Percentiles rank a stretch among this genome's conserved stretches.
Conservation (phyloP, 2,888 invertebrate species). For the Euzophera pinguis region DNA sequence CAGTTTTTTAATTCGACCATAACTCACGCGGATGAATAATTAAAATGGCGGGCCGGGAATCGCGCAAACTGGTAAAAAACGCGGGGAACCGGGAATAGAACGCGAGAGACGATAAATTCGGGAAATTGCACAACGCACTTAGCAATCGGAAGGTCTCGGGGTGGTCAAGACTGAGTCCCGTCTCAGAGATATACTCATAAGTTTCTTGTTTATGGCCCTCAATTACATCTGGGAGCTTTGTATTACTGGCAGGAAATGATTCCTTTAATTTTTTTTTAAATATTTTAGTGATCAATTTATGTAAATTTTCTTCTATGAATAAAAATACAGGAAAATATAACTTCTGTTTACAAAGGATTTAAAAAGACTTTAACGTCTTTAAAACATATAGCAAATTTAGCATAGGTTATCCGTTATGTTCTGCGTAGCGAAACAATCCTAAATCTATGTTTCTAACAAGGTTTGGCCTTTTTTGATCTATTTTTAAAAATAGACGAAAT, state of each 20-base stretch:
- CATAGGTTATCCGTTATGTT: too few relatives aligned
- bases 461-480: too few relatives aligned
- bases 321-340: too few relatives aligned
- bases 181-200: slow-evolving; percentile 7
- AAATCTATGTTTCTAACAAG: too few relatives aligned
- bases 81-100: slow-evolving; percentile 35
- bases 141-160: slow-evolving; percentile 48
- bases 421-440: too few relatives aligned
- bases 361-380: too few relatives aligned
- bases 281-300: neutral
- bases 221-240: slow-evolving; percentile 7
- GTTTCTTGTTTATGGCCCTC: slow-evolving; percentile 8
- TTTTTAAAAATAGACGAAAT: too few relatives aligned
- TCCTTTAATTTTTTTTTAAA: neutral
- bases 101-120: slow-evolving; percentile 62
- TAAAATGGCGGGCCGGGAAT: slow-evolving; percentile 72
- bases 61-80: slow-evolving; percentile 69
- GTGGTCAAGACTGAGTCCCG: slow-evolving; percentile 39
- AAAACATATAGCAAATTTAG: too few relatives aligned
- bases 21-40: slow-evolving; percentile 80
- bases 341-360: too few relatives aligned
- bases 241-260: neutral
- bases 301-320: too few relatives aligned
- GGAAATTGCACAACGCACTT: slow-evolving; percentile 73
- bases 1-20: slow-evolving; percentile 81